Evolutionary conservation across 2,113 vertebrate species (phyloP).

Genomic region (Oncorhynchus mykiss): DNA sequence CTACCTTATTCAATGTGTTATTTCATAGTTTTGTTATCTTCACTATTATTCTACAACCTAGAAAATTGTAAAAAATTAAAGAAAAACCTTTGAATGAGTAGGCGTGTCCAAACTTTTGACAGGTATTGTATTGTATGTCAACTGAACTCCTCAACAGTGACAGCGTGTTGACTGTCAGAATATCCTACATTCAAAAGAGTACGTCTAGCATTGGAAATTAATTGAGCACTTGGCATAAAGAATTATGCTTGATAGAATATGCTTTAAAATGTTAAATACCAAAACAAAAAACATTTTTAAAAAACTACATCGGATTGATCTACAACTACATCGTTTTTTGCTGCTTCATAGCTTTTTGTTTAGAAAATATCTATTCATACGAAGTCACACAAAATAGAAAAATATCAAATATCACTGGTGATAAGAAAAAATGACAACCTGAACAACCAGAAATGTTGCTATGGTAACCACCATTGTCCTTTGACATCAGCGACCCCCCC

Average conservation of each 20-base stretch:
- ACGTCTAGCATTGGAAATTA: slow-evolving; percentile 50
- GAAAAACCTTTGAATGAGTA: too few relatives aligned
- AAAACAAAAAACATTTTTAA: slow-evolving; percentile 31
- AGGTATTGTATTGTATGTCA: slow-evolving; percentile 25
- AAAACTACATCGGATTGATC: slow-evolving; percentile 67
- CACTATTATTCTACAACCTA: too few relatives aligned
- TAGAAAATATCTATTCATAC: slow-evolving; percentile 82
- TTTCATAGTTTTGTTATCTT: too few relatives aligned
- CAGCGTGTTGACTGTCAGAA: slow-evolving; percentile 59
- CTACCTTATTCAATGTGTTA: too few relatives aligned
- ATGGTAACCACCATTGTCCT: slow-evolving; percentile 72
- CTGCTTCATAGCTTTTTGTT: slow-evolving; percentile 70
- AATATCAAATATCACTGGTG: slow-evolving; percentile 79
- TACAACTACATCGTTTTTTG: slow-evolving; percentile 71
- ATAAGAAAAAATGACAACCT: slow-evolving; percentile 75
- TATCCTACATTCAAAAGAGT: slow-evolving; percentile 62
- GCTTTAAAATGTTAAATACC: slow-evolving; percentile 65
- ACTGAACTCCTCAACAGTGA: slow-evolving; percentile 58
- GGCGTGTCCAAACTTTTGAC: too few relatives aligned
- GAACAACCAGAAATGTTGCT: slow-evolving; percentile 78
- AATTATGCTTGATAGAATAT: slow-evolving; percentile 63
- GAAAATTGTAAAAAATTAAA: too few relatives aligned
- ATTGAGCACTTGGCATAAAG: slow-evolving; percentile 61
- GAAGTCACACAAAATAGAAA: slow-evolving; percentile 77
- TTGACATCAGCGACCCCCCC: slow-evolving; percentile 63